These are phyloP conservation scores for Drusus annulatus DNA, from an alignment of 1,140 invertebrate species.

Conservation along the genomic window DNA sequence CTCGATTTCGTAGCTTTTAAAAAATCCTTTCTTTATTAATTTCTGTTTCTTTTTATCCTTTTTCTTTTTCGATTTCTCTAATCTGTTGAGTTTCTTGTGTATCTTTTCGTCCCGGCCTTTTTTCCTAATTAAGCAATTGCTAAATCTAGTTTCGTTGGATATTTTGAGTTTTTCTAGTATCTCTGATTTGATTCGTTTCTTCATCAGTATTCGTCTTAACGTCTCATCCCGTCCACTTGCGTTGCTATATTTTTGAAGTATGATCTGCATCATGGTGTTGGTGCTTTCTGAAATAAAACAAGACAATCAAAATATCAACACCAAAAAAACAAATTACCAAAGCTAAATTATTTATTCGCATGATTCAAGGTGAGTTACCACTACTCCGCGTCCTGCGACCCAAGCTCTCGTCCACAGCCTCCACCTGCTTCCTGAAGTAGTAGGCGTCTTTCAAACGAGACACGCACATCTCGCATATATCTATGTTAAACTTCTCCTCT, in stretches of 20 bases:
- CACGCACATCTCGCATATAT: constrained; percentile 14
- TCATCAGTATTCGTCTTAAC: constrained; percentile 9
- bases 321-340: neutral
- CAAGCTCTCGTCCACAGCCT: neutral
- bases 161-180: constrained; percentile 28
- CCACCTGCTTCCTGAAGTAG: constrained; percentile 23
- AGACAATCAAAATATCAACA: neutral
- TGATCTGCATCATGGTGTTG: constrained; percentile 10
- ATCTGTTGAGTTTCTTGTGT: constrained; percentile 1
- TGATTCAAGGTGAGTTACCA: neutral
- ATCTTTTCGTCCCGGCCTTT: neutral
- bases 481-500: neutral
- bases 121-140: constrained; percentile 12
- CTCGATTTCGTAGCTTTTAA: constrained; percentile 6
- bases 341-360: neutral
- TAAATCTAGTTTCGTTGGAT: constrained; percentile 17
- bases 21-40: constrained; percentile 3
- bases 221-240: neutral
- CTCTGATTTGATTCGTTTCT: constrained; percentile 34
- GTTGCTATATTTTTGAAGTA: constrained; percentile 3
- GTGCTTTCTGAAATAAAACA: constrained; percentile 12
- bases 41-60: constrained; percentile 24
- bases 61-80: constrained; percentile 12
- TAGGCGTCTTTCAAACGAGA: neutral
- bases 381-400: neutral